Base-by-base conservation (phyloP, 2,797 vertebrate genomes). In the Phrynocephalus guinanensis region DNA sequence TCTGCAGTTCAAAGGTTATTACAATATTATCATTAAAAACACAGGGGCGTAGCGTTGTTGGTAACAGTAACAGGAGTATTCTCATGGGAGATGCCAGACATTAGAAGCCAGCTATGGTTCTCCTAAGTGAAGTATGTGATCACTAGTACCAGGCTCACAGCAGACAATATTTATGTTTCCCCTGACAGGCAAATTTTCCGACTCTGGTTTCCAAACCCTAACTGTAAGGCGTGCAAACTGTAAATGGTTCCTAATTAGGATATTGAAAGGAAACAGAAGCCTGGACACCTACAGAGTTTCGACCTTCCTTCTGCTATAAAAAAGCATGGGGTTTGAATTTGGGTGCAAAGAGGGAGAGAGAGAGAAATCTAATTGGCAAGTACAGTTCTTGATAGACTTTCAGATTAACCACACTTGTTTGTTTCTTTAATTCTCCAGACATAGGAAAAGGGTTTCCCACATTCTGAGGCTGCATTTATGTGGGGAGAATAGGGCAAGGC, bases 251-350 rank as follows among this genome's bases (percentile, higher is more conserved):
- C 91, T 92, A 89, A 88, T 76, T 71, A 87, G 90, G 10, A n/a
- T 22, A 81, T 83, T 86, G 86, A 94, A 93, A 90, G 91, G 91
- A 96, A 96, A 94, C 86, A 91, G 92, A 91, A 84, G 95, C 30
- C 86, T 93, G 87, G 84, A 87, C 90, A 93, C 56, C 56, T 48
- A 86, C 89, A 81, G 52, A 90, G 91, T 93, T 91, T 94, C 90
- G 90, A 22, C 0, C 71, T 82, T 85, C 15, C 50, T 44, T 77
- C 16, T 87, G 71, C 70, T 88, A 77, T 91, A 68, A 89, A 91
- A 89, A 85, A 71, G 33, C 33, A 91, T 67, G 87, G 80, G 38
- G 38, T 44, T 44, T 44, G 38, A 44, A 44, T 44, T 44, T 44
- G 38, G 33, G 33, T 33, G 33, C 33, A 33, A 33, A 33, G 33